Evolutionary conservation across 2,113 vertebrate species (phyloP).

Genomic region (Laticauda laticaudata): DNA sequence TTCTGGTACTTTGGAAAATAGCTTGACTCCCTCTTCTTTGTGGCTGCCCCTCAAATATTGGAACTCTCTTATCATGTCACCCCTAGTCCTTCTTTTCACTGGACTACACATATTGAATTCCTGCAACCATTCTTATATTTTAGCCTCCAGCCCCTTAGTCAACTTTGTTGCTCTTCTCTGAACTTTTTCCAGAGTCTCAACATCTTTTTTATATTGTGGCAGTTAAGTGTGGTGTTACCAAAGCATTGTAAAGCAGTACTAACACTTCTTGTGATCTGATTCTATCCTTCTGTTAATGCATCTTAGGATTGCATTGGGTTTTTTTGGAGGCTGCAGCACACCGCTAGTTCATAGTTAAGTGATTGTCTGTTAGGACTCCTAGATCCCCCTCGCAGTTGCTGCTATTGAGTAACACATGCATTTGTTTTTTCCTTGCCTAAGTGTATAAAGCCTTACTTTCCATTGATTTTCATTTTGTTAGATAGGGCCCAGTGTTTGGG

Average conservation of each 20-base stretch:
- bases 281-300: background rate
- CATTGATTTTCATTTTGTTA: background rate
- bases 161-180: background rate
- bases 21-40: background rate
- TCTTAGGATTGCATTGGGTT: background rate
- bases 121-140: no score
- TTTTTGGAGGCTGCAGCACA: background rate
- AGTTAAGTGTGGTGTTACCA: background rate
- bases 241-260: background rate
- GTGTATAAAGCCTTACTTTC: background rate
- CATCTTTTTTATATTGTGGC: background rate
- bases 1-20: background rate
- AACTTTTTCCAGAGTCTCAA: background rate
- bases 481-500: background rate
- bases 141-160: background rate
- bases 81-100: background rate
- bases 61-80: background rate
- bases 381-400: background rate
- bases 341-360: background rate
- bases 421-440: background rate
- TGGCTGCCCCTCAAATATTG: background rate
- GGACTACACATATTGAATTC: background rate
- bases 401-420: background rate
- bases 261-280: background rate
- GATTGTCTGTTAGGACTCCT: background rate